Evolutionary conservation across 2,888 invertebrate genomes (phyloP).

Genomic region (Drosophila fulvimacula): DNA sequence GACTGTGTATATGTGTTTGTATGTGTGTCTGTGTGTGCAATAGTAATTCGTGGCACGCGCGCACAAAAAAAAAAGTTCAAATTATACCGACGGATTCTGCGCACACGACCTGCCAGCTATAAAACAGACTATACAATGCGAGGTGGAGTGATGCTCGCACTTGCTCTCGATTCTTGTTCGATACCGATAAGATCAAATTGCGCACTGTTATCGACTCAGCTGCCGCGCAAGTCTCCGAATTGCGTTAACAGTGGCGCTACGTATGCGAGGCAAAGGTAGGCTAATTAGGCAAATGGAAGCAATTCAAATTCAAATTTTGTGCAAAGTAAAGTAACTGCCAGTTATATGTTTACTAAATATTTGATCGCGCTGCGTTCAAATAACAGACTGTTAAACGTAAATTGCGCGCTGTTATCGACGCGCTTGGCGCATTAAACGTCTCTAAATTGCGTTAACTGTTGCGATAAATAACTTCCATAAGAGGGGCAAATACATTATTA

Average conservation of each 20-base stretch:
- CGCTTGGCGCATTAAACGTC: background rate
- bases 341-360: background rate
- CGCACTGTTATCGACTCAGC: conserved; percentile 10
- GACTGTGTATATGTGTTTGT: conserved; percentile 21
- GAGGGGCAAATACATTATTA: no score
- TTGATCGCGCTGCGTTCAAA: no score
- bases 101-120: conserved; percentile 53
- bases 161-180: conserved; percentile 15
- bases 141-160: conserved; percentile 13
- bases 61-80: conserved; percentile 55
- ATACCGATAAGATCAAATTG: conserved; percentile 10
- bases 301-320: no score
- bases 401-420: background rate
- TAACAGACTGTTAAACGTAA: background rate
- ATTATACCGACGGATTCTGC: conserved; percentile 54
- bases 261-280: background rate
- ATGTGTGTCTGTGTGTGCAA: conserved; percentile 37
- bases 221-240: background rate
- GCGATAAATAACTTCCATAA: background rate
- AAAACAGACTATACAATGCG: conserved; percentile 54
- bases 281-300: background rate
- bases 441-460: background rate
- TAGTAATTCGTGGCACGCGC: conserved; percentile 59
- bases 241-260: conserved; percentile 21
- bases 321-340: background rate